phyloP scores from a whole-genome alignment of 2,113 vertebrate species.

The Hippoglossus stenolepis region DNA sequence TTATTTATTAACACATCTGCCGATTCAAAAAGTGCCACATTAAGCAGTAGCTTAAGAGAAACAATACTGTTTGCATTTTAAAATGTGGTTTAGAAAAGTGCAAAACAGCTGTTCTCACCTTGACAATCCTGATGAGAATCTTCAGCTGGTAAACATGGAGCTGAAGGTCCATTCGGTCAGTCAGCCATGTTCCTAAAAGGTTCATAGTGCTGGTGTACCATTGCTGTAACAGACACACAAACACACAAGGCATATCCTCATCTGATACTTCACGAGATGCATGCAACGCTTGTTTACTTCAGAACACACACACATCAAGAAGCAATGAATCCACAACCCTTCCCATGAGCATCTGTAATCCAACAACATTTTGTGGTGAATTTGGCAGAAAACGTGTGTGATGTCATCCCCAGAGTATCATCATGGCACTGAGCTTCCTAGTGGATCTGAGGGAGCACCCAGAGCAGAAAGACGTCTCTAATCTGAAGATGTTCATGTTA shows the following conservation, averaged over 20 bases:
- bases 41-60: no score
- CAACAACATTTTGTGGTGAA: neutral
- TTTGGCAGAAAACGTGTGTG: slow-evolving; percentile 7
- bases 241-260: neutral
- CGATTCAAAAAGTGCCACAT: no score
- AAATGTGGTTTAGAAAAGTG: no score
- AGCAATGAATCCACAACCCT: neutral
- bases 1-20: no score
- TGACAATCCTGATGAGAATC: slow-evolving; percentile 97
- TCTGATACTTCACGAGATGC: neutral
- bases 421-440: slow-evolving; percentile 8
- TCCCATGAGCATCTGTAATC: neutral
- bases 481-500: slow-evolving; percentile 27
- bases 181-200: slow-evolving; percentile 95
- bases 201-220: slow-evolving; percentile 99
- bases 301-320: neutral
- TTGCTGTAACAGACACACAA: slow-evolving; percentile 86
- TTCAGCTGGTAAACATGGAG: slow-evolving; percentile 98
- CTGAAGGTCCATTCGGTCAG: slow-evolving; percentile 98
- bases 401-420: slow-evolving; percentile 8
- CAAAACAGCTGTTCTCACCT: slow-evolving; percentile 81
- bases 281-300: neutral
- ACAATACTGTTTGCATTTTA: no score
- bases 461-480: neutral
- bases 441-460: neutral